A percentile compares a stretch with the other conserved stretches of the same genome.
Evolutionary conservation across 2,888 invertebrate species (phyloP).

Genomic region (Monoplex corrugatus): DNA sequence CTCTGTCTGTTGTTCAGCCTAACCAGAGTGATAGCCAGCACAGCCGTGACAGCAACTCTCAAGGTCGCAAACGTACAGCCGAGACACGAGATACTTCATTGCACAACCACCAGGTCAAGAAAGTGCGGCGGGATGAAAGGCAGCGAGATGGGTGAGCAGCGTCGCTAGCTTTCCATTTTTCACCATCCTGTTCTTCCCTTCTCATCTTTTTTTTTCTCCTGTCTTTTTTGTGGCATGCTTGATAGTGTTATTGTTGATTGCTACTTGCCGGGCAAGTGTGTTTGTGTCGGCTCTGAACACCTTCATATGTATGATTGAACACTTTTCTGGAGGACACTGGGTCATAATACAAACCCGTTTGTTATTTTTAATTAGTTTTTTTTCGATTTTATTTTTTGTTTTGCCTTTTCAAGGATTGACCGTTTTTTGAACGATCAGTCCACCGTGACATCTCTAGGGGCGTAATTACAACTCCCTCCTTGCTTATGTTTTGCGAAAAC

Average conservation of each 20-base stretch:
- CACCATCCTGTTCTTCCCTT: not conserved
- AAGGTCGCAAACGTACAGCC: constrained; percentile 27
- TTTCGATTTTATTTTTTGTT: not conserved
- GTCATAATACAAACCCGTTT: constrained; percentile 17
- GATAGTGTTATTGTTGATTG: constrained; percentile 29
- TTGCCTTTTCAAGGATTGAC: constrained; percentile 9
- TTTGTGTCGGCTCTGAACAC: constrained; percentile 47
- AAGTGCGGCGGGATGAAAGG: constrained; percentile 37
- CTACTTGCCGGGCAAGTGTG: constrained; percentile 27
- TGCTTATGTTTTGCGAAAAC: constrained; percentile 36
- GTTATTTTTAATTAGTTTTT: not conserved
- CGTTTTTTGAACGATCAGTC: not conserved
- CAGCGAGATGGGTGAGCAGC: constrained; percentile 49
- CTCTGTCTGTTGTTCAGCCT: no score
- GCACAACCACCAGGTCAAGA: constrained; percentile 46
- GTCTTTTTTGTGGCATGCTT: constrained; percentile 33
- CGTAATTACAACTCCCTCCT: not conserved
- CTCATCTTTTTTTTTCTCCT: not conserved
- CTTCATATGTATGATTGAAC: constrained; percentile 49
- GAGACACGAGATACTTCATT: constrained; percentile 32
- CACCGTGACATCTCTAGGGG: not conserved
- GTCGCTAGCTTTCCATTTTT: not conserved
- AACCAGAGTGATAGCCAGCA: constrained; percentile 43
- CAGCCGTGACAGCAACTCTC: constrained; percentile 37
- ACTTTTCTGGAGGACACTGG: constrained; percentile 48